Evolutionary conservation across 2,113 vertebrate species (phyloP).

Genomic region (Penelope pileata): DNA sequence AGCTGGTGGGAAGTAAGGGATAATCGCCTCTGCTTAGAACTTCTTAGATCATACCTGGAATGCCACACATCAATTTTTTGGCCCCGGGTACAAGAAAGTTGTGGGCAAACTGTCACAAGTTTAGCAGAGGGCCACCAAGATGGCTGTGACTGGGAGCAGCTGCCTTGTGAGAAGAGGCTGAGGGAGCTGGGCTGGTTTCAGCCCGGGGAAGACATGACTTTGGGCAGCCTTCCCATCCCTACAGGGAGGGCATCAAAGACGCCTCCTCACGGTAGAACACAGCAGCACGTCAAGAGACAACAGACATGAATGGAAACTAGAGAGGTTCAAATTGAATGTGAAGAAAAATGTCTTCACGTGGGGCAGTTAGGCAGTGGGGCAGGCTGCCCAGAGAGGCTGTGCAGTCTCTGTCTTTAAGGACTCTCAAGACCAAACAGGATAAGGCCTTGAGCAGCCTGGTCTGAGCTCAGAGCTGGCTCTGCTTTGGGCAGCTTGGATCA

Average conservation of each 20-base stretch:
- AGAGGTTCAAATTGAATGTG: background rate
- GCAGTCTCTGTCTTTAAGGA: background rate
- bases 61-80: background rate
- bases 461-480: background rate
- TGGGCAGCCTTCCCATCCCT: background rate
- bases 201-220: background rate
- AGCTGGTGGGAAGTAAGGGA: rapidly evolving
- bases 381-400: background rate
- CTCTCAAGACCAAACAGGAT: background rate
- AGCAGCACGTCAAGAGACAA: background rate
- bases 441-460: background rate
- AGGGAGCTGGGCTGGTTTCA: background rate
- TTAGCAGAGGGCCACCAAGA: background rate
- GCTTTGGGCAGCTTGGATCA: background rate
- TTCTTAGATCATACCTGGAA: background rate
- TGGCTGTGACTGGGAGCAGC: background rate
- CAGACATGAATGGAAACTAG: background rate
- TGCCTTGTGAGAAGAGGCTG: background rate
- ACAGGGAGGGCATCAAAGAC: background rate
- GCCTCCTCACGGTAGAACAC: background rate
- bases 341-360: background rate
- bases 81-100: background rate
- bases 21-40: background rate
- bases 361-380: background rate
- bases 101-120: background rate